Percentiles rank a stretch among this genome's conserved stretches.
Evolutionary conservation across 1,140 invertebrate species (phyloP).

Genomic region (Physella acuta): DNA sequence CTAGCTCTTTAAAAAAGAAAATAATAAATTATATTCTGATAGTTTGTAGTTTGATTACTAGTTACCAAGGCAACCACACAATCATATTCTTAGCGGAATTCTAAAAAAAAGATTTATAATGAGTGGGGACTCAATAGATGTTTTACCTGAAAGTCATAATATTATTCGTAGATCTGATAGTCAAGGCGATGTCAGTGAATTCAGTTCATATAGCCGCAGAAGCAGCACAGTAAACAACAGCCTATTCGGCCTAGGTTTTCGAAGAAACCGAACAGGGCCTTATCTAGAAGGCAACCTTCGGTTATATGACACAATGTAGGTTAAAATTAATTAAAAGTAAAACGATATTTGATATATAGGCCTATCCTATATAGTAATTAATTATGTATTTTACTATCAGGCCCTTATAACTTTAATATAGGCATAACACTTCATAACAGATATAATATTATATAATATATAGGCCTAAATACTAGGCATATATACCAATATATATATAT

Average conservation of each 20-base stretch:
- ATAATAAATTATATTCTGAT: no score
- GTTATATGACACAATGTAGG: conserved; percentile 43
- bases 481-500: background rate
- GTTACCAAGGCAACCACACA: no score
- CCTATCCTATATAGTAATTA: background rate
- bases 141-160: background rate
- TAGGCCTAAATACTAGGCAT: background rate
- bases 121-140: conserved; percentile 1
- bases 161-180: conserved; percentile 7
- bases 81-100: background rate
- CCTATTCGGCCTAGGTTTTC: background rate
- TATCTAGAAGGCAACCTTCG: conserved; percentile 46
- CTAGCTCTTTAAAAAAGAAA: no score
- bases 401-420: background rate
- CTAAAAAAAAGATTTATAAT: background rate
- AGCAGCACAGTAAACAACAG: conserved; percentile 6
- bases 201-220: conserved; percentile 15
- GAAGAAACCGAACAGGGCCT: conserved; percentile 31
- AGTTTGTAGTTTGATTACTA: no score
- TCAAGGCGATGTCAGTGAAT: conserved; percentile 8
- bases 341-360: background rate
- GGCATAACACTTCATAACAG: background rate
- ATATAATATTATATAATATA: background rate
- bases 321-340: conserved; percentile 22
- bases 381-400: background rate